Base-by-base conservation (phyloP, 2,888 invertebrate genomes). In the Apodemia hepburni region DNA sequence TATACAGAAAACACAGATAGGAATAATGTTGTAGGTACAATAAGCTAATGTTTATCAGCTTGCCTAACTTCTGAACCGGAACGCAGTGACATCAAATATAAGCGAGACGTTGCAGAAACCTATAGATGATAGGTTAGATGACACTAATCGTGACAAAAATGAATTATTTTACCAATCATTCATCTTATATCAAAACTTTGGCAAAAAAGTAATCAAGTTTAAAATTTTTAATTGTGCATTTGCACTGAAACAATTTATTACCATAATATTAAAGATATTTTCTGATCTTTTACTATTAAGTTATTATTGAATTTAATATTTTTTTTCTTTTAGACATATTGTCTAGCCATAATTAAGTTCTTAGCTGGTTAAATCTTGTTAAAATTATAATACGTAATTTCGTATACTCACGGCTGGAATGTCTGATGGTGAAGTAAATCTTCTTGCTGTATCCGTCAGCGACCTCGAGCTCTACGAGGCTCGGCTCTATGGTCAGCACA, bases 361-460 rank as follows among this genome's bases (percentile, higher is more conserved):
- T 6, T 33, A 33, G 22, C 22, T 2, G 1, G 17, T 58, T 3
- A 3, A 9, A 5, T 33, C 6, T 6, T 58, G 1, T 35, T 58
- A n/a, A 58, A 15, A 29, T 17, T 49, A 9, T 4, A 27, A 58
- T 35, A 22, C 33, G 47, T 17, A 3, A 59, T 38, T 18, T 12
- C 27, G 3, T 59, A 33, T 1, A 75, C 84, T 84, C 33, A 87
- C 87, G 69, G 68, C 87, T 84, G 22, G 85, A 76, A 65, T 88
- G 87, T 0, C 75, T 70, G 17, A 87, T 73, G 8, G 78, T 80
- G 70, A 83, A 81, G 72, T 82, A 84, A 0, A 74, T 70, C 72
- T 86, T 85, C 65, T 81, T 72, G 1, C 77, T 71, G 70, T 83
- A 79, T 0, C 81, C 84, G 60, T 81, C 80, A 2, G 80, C 73